Conservation (phyloP, 2,113 vertebrate genomes). For the Antechinus stuartii region DNA sequence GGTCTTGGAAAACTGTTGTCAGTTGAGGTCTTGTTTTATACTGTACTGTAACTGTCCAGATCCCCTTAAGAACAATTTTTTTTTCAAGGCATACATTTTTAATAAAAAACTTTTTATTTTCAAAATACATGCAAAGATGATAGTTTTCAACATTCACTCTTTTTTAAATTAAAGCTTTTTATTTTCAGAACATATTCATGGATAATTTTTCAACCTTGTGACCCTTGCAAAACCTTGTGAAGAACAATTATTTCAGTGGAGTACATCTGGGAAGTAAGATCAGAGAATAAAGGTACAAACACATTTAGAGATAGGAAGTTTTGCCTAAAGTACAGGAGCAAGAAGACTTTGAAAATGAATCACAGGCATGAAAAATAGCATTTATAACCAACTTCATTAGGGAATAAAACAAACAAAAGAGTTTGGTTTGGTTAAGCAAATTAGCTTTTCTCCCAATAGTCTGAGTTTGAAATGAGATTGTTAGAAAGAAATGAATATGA, state of each 20-base stretch:
- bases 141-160: no score
- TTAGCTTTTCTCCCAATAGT: conserved; percentile 41
- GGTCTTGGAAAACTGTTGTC: not conserved
- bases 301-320: not conserved
- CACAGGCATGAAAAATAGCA: conserved; percentile 22
- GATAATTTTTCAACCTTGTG: no score
- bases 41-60: not conserved
- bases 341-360: conserved; percentile 17
- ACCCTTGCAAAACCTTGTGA: not conserved
- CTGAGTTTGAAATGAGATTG: conserved; percentile 39
- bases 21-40: not conserved
- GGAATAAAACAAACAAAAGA: not conserved
- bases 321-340: not conserved
- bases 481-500: conserved; percentile 39
- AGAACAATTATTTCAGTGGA: not conserved
- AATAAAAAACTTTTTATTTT: no score
- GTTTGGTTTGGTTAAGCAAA: conserved; percentile 24
- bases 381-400: not conserved
- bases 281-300: not conserved
- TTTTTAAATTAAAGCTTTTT: no score
- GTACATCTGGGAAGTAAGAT: not conserved
- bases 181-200: no score
- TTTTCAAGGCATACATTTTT: no score
- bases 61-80: not conserved
- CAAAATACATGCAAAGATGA: no score